Evolutionary conservation across 2,888 invertebrate species (phyloP).

Genomic region (Camponotus fellah): DNA sequence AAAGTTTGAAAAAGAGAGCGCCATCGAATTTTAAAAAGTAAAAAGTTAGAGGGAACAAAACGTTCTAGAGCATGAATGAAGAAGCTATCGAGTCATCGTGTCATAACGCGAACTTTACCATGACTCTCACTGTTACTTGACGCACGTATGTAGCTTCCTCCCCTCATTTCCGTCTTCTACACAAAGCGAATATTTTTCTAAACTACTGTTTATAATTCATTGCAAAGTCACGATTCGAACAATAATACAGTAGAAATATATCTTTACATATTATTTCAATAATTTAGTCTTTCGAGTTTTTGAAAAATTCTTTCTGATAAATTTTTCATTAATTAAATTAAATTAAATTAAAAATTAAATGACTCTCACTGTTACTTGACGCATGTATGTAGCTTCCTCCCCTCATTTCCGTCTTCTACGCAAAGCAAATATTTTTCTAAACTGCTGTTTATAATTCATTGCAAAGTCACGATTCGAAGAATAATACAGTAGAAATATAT

Average conservation of each 20-base stretch:
- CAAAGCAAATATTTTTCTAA: constrained; percentile 4
- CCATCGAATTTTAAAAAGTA: constrained; percentile 33
- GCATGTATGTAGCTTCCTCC: neutral
- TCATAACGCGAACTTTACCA: constrained; percentile 40
- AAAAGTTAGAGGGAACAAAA: neutral
- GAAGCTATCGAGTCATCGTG: constrained; percentile 16
- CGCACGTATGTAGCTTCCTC: neutral
- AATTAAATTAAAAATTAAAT: neutral
- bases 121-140: constrained; percentile 31
- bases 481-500: neutral
- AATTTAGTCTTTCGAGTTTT: neutral
- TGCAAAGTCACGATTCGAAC: neutral
- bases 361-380: constrained; percentile 28
- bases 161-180: neutral
- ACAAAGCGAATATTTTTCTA: constrained; percentile 1
- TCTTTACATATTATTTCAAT: neutral
- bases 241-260: constrained; percentile 1
- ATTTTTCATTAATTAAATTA: neutral
- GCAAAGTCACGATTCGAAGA: neutral
- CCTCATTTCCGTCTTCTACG: neutral
- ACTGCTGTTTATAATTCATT: neutral
- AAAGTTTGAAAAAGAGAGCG: constrained; percentile 1
- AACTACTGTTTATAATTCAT: neutral
- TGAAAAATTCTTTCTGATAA: neutral
- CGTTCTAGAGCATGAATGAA: constrained; percentile 29